Evolutionary conservation across 2,797 vertebrate species (phyloP).

Genomic region (Octomys mimax): DNA sequence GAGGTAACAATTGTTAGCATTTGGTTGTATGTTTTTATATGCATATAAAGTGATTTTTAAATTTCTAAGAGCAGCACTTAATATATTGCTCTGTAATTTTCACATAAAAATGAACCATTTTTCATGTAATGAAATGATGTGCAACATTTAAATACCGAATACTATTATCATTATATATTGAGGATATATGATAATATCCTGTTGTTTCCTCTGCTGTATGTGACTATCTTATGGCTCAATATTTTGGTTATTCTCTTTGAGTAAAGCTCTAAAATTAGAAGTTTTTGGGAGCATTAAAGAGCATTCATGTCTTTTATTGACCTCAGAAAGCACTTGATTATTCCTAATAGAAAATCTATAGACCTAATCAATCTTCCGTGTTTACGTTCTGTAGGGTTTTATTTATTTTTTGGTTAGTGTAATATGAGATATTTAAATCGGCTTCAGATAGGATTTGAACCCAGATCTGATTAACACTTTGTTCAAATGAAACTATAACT

Average conservation of each 20-base stretch:
- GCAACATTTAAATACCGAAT: background rate
- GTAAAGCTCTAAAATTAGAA: background rate
- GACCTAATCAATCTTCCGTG: background rate
- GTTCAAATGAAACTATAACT: background rate
- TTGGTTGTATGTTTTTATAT: slow-evolving; percentile 44
- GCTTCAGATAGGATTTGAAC: slow-evolving; percentile 36
- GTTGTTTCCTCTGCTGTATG: background rate
- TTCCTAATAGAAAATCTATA: background rate
- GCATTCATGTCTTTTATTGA: slow-evolving; percentile 17
- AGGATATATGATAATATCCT: background rate
- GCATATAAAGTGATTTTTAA: background rate
- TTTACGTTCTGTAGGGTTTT: background rate
- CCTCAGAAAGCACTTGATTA: slow-evolving; percentile 12
- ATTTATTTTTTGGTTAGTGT: background rate
- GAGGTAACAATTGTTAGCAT: background rate
- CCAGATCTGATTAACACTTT: background rate
- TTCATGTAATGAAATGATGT: background rate
- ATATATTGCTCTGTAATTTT: slow-evolving; percentile 40
- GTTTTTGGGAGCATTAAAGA: background rate
- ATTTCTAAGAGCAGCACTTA: background rate
- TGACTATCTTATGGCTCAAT: background rate
- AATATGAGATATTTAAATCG: slow-evolving; percentile 8
- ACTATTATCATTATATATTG: background rate
- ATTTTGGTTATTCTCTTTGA: background rate
- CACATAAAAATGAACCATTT: background rate